A percentile compares a stretch with the other conserved stretches of the same genome.
Conservation (phyloP, 1,140 invertebrate genomes). For the Bemisia tabaci region DNA sequence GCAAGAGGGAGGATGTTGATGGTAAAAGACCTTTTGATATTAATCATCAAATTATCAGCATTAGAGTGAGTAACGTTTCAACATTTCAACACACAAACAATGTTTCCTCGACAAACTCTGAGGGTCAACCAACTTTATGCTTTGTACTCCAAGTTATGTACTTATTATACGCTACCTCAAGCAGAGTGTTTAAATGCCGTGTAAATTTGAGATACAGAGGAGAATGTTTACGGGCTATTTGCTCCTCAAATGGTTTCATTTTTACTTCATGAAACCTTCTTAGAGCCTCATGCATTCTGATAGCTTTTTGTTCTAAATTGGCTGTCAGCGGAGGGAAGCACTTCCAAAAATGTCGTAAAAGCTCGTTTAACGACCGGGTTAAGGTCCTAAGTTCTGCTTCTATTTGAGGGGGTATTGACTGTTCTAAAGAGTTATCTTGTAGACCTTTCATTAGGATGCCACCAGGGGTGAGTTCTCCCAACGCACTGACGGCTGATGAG, state of each 20-base stretch:
- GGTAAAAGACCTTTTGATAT: too few species aligned
- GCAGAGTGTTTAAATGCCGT: background rate
- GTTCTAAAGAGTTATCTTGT: conserved; percentile 43
- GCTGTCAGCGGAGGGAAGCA: conserved; percentile 79
- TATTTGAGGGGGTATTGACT: conserved; percentile 67
- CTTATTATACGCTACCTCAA: background rate
- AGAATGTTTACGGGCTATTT: background rate
- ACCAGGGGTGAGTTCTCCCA: conserved; percentile 85
- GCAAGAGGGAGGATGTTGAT: too few species aligned
- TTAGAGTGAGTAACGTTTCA: too few species aligned
- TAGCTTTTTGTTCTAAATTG: conserved; percentile 61
- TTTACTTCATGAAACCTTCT: conserved; percentile 75
- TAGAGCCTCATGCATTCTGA: conserved; percentile 73
- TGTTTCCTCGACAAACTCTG: too few species aligned
- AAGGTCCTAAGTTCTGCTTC: conserved; percentile 68
- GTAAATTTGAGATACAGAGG: background rate
- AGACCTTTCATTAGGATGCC: conserved; percentile 78
- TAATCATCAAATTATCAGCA: too few species aligned
- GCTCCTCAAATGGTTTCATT: conserved; percentile 59
- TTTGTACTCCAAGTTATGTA: background rate
- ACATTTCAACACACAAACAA: too few species aligned
- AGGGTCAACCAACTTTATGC: background rate
- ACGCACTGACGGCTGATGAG: conserved; percentile 57
- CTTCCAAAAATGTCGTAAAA: conserved; percentile 85
- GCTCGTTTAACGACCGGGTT: conserved; percentile 72